phyloP scores from a whole-genome alignment of 2,888 invertebrate genomes.

The Drosophila paracracens region DNA sequence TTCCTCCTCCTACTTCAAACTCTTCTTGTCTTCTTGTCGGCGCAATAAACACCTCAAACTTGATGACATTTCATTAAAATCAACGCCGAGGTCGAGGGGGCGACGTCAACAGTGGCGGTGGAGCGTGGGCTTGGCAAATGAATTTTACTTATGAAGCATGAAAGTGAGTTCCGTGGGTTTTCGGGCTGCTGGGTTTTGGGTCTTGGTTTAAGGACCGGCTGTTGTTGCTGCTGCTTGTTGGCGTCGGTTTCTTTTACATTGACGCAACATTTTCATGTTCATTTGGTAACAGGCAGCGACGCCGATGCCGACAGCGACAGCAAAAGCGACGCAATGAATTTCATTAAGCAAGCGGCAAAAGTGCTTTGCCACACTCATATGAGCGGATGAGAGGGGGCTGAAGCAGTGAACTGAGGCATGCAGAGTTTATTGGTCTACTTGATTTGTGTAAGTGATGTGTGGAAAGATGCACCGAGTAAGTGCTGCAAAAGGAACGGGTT shows the following conservation, averaged over 20 bases:
- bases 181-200: slow-evolving; percentile 22
- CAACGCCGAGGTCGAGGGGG: slow-evolving; percentile 49
- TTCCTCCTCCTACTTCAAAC: background rate
- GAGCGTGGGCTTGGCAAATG: slow-evolving; percentile 62
- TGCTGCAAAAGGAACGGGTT: slow-evolving; percentile 20
- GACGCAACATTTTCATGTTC: slow-evolving; percentile 69
- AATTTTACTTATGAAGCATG: slow-evolving; percentile 80
- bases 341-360: slow-evolving; percentile 72
- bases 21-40: slow-evolving; percentile 64
- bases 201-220: slow-evolving; percentile 13
- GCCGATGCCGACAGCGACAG: slow-evolving; percentile 17
- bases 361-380: slow-evolving; percentile 47
- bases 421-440: slow-evolving; percentile 68
- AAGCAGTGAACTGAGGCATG: slow-evolving; percentile 1
- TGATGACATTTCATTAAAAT: slow-evolving; percentile 83
- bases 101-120: slow-evolving; percentile 11
- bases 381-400: background rate
- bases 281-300: slow-evolving; percentile 62
- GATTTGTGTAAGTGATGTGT: slow-evolving; percentile 73
- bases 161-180: slow-evolving; percentile 68
- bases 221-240: slow-evolving; percentile 18
- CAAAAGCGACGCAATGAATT: slow-evolving; percentile 64
- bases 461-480: slow-evolving; percentile 36
- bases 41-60: slow-evolving; percentile 83
- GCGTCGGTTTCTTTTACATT: slow-evolving; percentile 36